Conservation (phyloP, 2,888 invertebrate species). For the Anticlea derivata region DNA sequence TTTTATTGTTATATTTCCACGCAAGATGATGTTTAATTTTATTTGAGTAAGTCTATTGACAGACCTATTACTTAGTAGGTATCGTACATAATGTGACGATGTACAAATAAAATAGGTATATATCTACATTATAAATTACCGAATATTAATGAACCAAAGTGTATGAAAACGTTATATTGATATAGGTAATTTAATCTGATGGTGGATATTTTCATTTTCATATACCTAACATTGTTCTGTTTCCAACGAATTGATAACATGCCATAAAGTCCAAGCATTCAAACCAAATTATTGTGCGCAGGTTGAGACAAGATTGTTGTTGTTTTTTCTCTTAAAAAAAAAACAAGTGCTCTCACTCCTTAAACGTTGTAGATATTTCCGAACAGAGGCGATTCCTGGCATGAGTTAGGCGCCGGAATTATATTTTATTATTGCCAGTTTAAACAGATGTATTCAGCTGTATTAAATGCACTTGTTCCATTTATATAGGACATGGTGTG, state of each 20-base stretch:
- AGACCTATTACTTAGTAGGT: conserved; percentile 3
- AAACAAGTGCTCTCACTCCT: no score
- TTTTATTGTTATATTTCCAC: conserved; percentile 5
- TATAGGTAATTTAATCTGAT: conserved; percentile 28
- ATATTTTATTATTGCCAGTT: background rate
- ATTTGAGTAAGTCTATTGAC: conserved; percentile 6
- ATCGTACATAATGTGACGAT: conserved; percentile 16
- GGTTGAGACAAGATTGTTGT: conserved; percentile 7
- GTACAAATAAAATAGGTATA: conserved; percentile 31
- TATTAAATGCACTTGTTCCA: background rate
- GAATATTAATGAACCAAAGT: conserved; percentile 36
- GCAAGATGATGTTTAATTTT: background rate
- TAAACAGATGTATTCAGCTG: conserved; percentile 2
- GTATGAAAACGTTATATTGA: conserved; percentile 27
- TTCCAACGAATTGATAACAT: conserved; percentile 18
- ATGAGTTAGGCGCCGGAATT: conserved; percentile 2
- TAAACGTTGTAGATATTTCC: conserved; percentile 3
- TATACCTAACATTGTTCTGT: background rate
- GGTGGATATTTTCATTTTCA: conserved; percentile 11
- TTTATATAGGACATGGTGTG: background rate
- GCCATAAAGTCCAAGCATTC: conserved; percentile 8
- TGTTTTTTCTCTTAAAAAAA: background rate
- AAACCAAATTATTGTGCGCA: conserved; percentile 12
- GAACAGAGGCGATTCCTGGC: background rate
- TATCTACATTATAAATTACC: conserved; percentile 24